These are phyloP conservation scores for Tinea trinotella DNA, from an alignment of 2,888 invertebrate species.

Conservation along the genomic window DNA sequence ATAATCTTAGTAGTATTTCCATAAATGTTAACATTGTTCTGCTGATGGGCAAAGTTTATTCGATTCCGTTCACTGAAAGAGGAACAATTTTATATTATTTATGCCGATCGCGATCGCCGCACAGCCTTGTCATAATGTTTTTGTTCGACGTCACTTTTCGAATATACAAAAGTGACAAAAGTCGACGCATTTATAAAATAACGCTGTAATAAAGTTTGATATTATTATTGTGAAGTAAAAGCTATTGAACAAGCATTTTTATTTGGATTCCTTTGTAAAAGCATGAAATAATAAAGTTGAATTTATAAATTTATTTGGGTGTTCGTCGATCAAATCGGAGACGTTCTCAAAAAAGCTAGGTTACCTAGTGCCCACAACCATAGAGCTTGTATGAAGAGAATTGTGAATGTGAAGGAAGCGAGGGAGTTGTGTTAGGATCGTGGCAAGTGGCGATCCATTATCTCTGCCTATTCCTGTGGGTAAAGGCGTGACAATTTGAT, in stretches of 20 bases:
- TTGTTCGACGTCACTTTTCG: constrained; percentile 14
- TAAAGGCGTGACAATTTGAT: no score
- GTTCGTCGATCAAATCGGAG: no score
- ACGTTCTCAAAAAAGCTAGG: no score
- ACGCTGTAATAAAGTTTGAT: not conserved
- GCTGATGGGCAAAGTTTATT: constrained; percentile 17
- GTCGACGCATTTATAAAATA: not conserved
- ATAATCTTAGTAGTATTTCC: constrained; percentile 7
- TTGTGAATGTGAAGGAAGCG: no score
- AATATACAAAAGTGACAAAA: constrained; percentile 4
- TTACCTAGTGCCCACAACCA: no score
- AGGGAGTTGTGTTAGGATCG: no score
- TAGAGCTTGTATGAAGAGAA: no score
- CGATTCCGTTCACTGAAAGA: constrained; percentile 15
- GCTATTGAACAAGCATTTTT: not conserved
- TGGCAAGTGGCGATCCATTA: no score
- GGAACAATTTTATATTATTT: constrained; percentile 21
- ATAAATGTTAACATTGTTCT: constrained; percentile 16
- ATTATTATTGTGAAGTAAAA: not conserved
- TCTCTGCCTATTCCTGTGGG: no score
- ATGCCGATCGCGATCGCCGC: constrained; percentile 16
- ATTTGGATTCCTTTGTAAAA: not conserved
- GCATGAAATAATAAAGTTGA: no score
- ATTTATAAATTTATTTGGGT: no score
- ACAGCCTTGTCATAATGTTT: constrained; percentile 17